Percentiles rank a stretch among this genome's conserved stretches.
phyloP scores from a whole-genome alignment of 2,113 vertebrate genomes.

The Podiceps cristatus region DNA sequence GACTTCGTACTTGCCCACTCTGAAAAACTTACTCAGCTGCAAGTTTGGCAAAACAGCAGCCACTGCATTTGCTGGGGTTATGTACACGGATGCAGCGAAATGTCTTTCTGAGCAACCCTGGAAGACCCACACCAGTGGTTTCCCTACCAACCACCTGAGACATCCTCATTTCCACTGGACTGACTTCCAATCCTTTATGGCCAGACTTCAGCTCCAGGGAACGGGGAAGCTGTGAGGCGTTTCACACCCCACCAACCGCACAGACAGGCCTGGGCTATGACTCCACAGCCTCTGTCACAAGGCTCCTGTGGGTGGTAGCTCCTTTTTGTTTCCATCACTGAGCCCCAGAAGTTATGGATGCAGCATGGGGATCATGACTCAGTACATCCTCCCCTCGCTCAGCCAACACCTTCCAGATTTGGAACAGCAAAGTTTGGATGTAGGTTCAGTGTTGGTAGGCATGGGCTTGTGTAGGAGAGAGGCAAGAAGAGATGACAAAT shows the following conservation, averaged over 20 bases:
- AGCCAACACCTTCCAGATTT: slow-evolving; percentile 58
- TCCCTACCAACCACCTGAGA: not conserved
- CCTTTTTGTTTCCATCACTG: not conserved
- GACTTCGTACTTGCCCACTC: not conserved
- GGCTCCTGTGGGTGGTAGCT: slow-evolving; percentile 30
- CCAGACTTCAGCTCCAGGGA: not conserved
- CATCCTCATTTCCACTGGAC: not conserved
- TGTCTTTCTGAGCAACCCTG: not conserved
- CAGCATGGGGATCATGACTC: slow-evolving; percentile 7
- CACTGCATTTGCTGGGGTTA: not conserved
- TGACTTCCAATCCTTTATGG: not conserved
- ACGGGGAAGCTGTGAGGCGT: not conserved
- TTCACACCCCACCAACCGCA: not conserved
- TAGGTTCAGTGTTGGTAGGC: not conserved
- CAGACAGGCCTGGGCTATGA: not conserved
- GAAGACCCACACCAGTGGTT: not conserved
- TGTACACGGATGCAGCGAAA: not conserved
- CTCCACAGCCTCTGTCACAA: not conserved
- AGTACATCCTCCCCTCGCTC: slow-evolving; percentile 10
- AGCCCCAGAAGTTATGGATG: not conserved
- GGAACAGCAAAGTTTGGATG: slow-evolving; percentile 3
- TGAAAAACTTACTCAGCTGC: not conserved
- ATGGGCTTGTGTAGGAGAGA: not conserved
- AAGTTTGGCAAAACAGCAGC: not conserved
- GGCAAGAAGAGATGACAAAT: not conserved